phyloP scores from a whole-genome alignment of 2,113 vertebrate species.

The Rhabdornis inornatus region DNA sequence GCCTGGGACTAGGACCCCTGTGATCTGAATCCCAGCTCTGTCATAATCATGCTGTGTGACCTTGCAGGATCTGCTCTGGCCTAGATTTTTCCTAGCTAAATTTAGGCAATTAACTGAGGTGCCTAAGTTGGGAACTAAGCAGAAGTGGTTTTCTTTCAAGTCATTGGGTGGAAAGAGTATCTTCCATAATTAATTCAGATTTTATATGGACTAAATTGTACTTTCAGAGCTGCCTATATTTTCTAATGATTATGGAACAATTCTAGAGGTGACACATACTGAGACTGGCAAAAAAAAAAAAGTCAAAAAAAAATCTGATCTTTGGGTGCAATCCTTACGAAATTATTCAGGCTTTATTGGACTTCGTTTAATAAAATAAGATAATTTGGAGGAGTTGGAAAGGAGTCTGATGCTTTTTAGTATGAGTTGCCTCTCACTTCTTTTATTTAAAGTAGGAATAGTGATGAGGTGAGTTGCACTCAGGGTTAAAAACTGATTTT shows the following conservation, averaged over 20 bases:
- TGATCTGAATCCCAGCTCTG: slow-evolving; percentile 7
- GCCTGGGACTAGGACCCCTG: neutral
- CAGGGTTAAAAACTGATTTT: neutral
- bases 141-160: neutral
- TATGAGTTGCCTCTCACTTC: neutral
- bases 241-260: neutral
- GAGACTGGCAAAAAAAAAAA: neutral
- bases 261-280: neutral
- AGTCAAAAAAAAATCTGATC: neutral
- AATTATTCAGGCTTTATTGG: neutral
- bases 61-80: slow-evolving; percentile 10
- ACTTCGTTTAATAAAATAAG: neutral
- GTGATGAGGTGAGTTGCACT: neutral
- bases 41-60: neutral
- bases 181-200: neutral
- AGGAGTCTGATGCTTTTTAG: neutral
- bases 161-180: neutral
- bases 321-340: neutral
- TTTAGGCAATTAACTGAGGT: neutral
- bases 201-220: neutral
- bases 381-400: neutral
- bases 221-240: neutral
- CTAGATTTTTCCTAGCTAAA: neutral
- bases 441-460: neutral
- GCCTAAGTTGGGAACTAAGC: neutral